Conservation (phyloP, 92 coral and sea anemone genomes). For the Zoanthus solanderi region DNA sequence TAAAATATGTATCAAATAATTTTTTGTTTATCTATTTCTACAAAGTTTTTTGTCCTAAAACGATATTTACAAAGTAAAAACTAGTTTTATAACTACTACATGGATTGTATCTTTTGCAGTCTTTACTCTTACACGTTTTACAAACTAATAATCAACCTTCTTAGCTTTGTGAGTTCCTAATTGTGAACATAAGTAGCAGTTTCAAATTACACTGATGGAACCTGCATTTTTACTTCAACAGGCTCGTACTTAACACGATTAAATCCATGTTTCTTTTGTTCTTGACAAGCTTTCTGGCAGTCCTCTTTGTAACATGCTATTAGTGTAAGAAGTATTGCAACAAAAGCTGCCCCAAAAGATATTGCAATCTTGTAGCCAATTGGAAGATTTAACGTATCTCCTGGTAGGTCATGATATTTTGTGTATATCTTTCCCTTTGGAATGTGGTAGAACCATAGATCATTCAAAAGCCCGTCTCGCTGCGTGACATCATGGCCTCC, state of each 20-base stretch:
- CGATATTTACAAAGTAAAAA: too few relatives aligned
- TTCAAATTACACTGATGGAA: conserved; percentile 39
- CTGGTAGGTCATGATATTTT: conserved; percentile 67
- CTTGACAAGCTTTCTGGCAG: conserved; percentile 63
- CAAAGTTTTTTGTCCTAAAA: too few relatives aligned
- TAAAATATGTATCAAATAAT: too few relatives aligned
- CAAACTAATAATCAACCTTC: not conserved
- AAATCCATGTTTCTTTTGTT: conserved; percentile 66
- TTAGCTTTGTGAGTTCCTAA: not conserved
- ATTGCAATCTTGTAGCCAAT: conserved; percentile 81
- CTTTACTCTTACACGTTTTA: not conserved
- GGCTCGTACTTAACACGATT: conserved; percentile 80
- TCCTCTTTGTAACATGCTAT: conserved; percentile 88
- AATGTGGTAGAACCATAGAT: conserved; percentile 68
- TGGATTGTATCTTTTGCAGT: too few relatives aligned
- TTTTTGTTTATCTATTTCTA: too few relatives aligned
- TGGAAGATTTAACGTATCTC: conserved; percentile 87
- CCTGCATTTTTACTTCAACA: conserved; percentile 80
- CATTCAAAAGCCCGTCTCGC: conserved; percentile 74
- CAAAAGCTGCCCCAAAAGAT: conserved; percentile 68
- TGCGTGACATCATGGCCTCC: conserved; percentile 67
- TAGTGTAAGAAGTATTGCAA: conserved; percentile 74
- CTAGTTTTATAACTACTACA: too few relatives aligned
- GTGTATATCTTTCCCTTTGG: conserved; percentile 18
- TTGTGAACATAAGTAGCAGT: not conserved